These are phyloP conservation scores for Dryococelus australis DNA, from an alignment of 2,888 invertebrate species.

Conservation along the genomic window DNA sequence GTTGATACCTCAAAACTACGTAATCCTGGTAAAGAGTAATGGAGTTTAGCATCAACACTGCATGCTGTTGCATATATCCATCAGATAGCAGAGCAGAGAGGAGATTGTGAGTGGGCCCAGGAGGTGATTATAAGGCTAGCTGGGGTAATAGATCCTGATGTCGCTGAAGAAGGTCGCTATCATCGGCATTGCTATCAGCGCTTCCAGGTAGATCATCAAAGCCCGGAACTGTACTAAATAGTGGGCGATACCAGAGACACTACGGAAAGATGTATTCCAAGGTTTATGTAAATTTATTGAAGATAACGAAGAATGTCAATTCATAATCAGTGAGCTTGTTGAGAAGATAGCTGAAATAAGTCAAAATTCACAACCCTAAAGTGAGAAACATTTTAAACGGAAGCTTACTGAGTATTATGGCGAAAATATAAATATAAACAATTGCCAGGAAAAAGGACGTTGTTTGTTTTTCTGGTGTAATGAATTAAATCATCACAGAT, in stretches of 20 bases:
- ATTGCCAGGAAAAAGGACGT: neutral
- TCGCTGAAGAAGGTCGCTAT: constrained; percentile 20
- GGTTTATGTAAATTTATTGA: constrained; percentile 19
- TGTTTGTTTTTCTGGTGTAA: constrained; percentile 20
- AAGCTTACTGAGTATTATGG: neutral
- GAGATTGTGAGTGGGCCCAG: constrained; percentile 18
- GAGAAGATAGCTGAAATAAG: neutral
- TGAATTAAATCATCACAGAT: constrained; percentile 12
- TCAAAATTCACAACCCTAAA: neutral
- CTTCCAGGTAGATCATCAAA: constrained; percentile 17
- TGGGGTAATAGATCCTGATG: constrained; percentile 4
- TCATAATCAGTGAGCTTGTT: constrained; percentile 12
- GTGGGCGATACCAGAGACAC: neutral
- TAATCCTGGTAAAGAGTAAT: constrained; percentile 13
- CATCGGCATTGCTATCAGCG: neutral
- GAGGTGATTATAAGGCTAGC: constrained; percentile 6
- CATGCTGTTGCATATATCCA: neutral
- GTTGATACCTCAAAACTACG: neutral
- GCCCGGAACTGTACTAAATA: neutral
- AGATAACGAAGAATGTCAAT: neutral
- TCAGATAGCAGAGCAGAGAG: neutral
- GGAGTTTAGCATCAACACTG: neutral
- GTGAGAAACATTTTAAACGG: constrained; percentile 21
- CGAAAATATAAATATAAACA: constrained; percentile 26
- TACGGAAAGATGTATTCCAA: neutral